These are phyloP conservation scores for Anas acuta DNA, from an alignment of 2,797 vertebrate genomes.

Conservation along the genomic window DNA sequence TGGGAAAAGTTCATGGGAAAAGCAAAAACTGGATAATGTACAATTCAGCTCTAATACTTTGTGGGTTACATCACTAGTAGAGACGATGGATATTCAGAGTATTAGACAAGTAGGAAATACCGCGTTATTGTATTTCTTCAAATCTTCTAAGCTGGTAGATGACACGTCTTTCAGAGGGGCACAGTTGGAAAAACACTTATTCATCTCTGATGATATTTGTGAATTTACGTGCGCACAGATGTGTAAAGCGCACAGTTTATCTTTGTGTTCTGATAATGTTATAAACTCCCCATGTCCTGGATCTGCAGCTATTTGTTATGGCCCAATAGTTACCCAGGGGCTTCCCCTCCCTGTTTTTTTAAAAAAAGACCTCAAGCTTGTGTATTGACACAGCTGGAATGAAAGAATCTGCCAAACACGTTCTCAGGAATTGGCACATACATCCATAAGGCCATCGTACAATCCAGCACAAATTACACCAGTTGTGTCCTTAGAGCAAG, in stretches of 20 bases:
- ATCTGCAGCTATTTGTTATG: conserved; percentile 33
- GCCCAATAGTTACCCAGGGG: conserved; percentile 17
- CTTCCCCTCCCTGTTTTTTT: conserved; percentile 27
- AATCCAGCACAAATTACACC: conserved; percentile 35
- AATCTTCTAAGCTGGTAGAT: neutral
- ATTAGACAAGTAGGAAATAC: conserved; percentile 49
- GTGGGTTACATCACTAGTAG: conserved; percentile 48
- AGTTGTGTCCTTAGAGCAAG: neutral
- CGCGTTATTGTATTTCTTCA: neutral
- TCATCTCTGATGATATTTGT: neutral
- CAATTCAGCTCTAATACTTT: conserved; percentile 57
- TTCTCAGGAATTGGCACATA: conserved; percentile 25
- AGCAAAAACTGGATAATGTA: conserved; percentile 59
- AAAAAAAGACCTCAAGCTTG: conserved; percentile 3
- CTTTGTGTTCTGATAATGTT: neutral
- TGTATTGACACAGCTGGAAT: conserved; percentile 68
- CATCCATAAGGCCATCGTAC: conserved; percentile 2
- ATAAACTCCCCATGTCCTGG: neutral
- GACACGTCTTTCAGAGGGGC: neutral
- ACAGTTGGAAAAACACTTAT: neutral
- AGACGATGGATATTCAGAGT: neutral
- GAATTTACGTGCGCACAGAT: neutral
- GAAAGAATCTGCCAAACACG: conserved; percentile 41
- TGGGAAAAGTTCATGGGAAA: conserved; percentile 70
- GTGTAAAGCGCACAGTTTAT: neutral